Conservation (phyloP, 2,888 invertebrate genomes). For the Diadegma fenestrale region DNA sequence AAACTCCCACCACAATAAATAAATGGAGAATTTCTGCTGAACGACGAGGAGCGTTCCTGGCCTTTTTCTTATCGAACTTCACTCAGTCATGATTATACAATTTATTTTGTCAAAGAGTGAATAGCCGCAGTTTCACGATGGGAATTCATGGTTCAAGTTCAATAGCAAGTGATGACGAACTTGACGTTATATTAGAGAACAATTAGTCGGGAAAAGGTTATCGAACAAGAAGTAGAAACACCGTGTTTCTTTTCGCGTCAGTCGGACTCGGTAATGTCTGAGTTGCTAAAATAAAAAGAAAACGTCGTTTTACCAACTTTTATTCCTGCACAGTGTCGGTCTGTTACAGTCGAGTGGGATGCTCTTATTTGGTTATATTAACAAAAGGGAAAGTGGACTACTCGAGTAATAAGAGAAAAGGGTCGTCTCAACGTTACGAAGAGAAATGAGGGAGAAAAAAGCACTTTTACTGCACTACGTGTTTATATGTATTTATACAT, state of each 20-base stretch:
- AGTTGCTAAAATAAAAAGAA: not conserved
- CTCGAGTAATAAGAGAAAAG: slow-evolving; percentile 48
- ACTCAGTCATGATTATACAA: not conserved
- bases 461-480: slow-evolving; percentile 14
- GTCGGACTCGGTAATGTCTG: not conserved
- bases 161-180: not conserved
- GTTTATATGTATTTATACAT: slow-evolving; percentile 3
- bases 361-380: slow-evolving; percentile 55
- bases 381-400: slow-evolving; percentile 38
- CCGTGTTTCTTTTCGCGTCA: not conserved
- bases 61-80: not conserved
- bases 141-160: not conserved
- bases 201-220: not conserved
- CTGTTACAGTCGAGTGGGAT: slow-evolving; percentile 29
- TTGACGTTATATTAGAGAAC: not conserved
- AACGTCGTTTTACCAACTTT: slow-evolving; percentile 44
- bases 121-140: not conserved
- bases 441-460: slow-evolving; percentile 17
- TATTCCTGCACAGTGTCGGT: not conserved
- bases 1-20: not conserved
- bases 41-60: not conserved
- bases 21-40: not conserved
- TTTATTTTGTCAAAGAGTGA: not conserved
- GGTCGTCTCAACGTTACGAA: slow-evolving; percentile 44
- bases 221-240: not conserved